Base-by-base conservation (phyloP, 2,113 vertebrate genomes). In the Lipophrys pholis region DNA sequence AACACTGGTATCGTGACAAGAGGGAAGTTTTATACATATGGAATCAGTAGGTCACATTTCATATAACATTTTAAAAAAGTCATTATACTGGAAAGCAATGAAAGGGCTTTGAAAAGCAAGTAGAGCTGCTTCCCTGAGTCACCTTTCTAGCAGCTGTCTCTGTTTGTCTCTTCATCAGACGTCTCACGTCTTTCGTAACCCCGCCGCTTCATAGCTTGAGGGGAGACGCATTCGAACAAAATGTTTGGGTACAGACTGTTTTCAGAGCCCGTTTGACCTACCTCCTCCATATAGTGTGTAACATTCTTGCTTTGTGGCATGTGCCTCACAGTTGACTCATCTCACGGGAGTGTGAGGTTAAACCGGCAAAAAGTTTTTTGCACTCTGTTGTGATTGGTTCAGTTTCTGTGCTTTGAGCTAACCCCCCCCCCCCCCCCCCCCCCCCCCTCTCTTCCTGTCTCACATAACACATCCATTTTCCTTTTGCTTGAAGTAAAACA, bases 321-420 rank as follows among this genome's bases (percentile, higher is more conserved):
- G 78, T 66, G 75, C 75, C 77, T 90, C 73, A 76, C 57, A 79
- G 81, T 88, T 94, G 92, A 93, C 87, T 93, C 92, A 94, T 93
- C 88, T 56, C 84, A 85, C 50, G 54, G 5, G 52, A 79, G 80
- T 88, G 90, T 85, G 89, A 91, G 85, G 49, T 88, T 85, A 87
- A 91, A 86, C 75, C 35, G 61, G 80, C 76, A 76, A 30, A 64
- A 80, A 45, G 82, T 80, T 70, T 88, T 89, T 81, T 88, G 53
- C 79, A 84, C 79, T 76, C 65, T 67, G 52, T 62, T 78, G 85
- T 67, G 80, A 90, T 74, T 72, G 74, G 71, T 84, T 82, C 58
- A 57, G 30, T 73, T 86, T 84, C 36, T 73, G 48, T 63, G 40
- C 57, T 82, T 40, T 56, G 58, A 82, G 54, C 68, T 41, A 55